Evolutionary conservation across 2,888 invertebrate genomes (phyloP).

Genomic region (Protonemura montana): DNA sequence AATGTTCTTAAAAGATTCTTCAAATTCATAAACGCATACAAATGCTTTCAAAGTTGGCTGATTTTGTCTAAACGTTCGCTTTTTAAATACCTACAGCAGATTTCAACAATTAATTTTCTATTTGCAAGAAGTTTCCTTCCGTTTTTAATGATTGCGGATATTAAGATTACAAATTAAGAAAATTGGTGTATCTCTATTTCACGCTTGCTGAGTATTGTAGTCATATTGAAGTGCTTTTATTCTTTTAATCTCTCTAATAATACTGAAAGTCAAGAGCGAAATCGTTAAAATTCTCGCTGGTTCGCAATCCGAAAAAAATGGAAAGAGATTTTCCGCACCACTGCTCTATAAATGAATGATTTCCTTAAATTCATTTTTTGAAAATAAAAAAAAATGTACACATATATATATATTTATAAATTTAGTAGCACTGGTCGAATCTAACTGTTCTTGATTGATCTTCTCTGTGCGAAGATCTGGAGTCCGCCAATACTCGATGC

Average conservation of each 20-base stretch:
- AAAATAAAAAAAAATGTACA: background rate
- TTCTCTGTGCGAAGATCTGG: background rate
- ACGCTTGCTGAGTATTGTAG: background rate
- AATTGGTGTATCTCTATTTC: background rate
- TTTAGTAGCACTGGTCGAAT: background rate
- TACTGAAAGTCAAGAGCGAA: background rate
- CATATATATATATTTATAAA: background rate
- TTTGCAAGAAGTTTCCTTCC: too few relatives aligned
- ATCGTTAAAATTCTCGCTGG: background rate
- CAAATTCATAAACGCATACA: too few relatives aligned
- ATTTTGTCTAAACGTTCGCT: too few relatives aligned
- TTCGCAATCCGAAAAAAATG: background rate
- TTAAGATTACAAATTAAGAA: background rate
- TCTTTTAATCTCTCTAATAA: too few relatives aligned
- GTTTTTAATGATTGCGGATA: too few relatives aligned
- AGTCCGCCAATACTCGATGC: background rate
- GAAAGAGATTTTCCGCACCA: background rate
- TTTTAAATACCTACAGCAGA: too few relatives aligned
- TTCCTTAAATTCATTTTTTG: background rate
- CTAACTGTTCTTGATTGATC: background rate
- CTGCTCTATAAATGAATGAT: background rate
- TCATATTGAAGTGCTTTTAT: too few relatives aligned
- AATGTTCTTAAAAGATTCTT: too few relatives aligned
- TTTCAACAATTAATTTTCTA: too few relatives aligned
- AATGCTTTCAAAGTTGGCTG: background rate